Base-by-base conservation (phyloP, 2,888 invertebrate species). In the Laspeyria flexula region DNA sequence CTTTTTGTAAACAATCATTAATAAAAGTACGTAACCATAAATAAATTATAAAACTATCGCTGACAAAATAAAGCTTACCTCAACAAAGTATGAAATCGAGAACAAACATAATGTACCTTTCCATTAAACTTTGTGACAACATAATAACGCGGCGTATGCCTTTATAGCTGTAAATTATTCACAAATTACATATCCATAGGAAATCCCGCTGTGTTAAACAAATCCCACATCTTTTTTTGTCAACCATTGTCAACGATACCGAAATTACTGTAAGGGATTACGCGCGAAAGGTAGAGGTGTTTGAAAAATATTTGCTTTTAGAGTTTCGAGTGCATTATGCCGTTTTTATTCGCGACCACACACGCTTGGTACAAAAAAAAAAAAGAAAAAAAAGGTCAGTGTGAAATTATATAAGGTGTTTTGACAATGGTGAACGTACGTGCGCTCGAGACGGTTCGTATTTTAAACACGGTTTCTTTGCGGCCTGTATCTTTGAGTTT, bases 371-470 rank as follows among this genome's bases (percentile, higher is more conserved):
- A 38, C 53, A 65, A 75, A 71, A 55, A 72, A 51, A 52, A 52
- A 55, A 21, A 58, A 39, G n/a, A n/a, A n/a, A 61, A 64, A 67
- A 66, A 62, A 59, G 65, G 59, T 71, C 75, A 74, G 75, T 79
- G 85, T 83, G 83, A 85, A 88, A 89, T 89, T 88, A 89, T 90
- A 85, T 85, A 85, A 86, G 86, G 81, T 90, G 88, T 92, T 91
- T 87, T 90, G 90, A 92, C 92, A 91, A 91, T 89, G 83, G 80
- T 68, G 60, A 62, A 79, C 54, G 83, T 80, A 91, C 90, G 91
- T 92, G 91, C 81, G 89, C 78, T 72, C 68, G 68, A 73, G 75
- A 76, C 63, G 87, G 81, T 88, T 79, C 81, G 85, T 83, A 80
- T 86, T 86, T 91, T 89, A 89, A 85, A 76, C 86, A 86, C 84